A percentile compares a stretch with the other conserved stretches of the same genome.
phyloP scores from a whole-genome alignment of 2,888 invertebrate genomes.

The Muscina levida region DNA sequence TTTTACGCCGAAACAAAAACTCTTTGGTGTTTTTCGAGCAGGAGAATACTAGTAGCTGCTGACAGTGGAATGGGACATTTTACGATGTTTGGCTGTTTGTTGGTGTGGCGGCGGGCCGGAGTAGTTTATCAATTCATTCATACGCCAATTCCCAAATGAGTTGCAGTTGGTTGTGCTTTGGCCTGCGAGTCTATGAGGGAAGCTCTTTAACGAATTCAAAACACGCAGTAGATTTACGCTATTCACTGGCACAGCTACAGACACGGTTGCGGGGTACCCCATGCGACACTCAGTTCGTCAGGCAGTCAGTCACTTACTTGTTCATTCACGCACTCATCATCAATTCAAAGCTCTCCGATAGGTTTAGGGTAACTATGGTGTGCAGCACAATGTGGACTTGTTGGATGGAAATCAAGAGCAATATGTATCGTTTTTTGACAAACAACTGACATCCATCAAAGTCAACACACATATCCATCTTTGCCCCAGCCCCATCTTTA shows the following conservation, averaged over 20 bases:
- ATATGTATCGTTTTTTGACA: slow-evolving; percentile 73
- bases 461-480: slow-evolving; percentile 69
- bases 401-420: slow-evolving; percentile 34
- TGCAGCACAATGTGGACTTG: slow-evolving; percentile 25
- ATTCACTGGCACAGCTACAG: slow-evolving; percentile 65
- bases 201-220: slow-evolving; percentile 60
- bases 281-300: slow-evolving; percentile 9
- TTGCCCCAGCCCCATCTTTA: slow-evolving; percentile 18
- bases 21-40: slow-evolving; percentile 29
- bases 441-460: slow-evolving; percentile 78
- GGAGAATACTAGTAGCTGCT: background rate
- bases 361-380: slow-evolving; percentile 34
- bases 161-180: slow-evolving; percentile 50
- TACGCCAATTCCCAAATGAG: slow-evolving; percentile 64
- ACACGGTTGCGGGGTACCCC: background rate
- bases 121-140: slow-evolving; percentile 55
- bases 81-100: slow-evolving; percentile 22
- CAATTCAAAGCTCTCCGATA: slow-evolving; percentile 51
- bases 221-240: slow-evolving; percentile 67
- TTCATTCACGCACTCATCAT: slow-evolving; percentile 63
- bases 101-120: slow-evolving; percentile 21
- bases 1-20: slow-evolving; percentile 41
- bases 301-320: slow-evolving; percentile 20
- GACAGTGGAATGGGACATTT: slow-evolving; percentile 5
- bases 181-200: slow-evolving; percentile 27